Conservation (phyloP, 2,888 invertebrate genomes). For the Machimus rusticus region DNA sequence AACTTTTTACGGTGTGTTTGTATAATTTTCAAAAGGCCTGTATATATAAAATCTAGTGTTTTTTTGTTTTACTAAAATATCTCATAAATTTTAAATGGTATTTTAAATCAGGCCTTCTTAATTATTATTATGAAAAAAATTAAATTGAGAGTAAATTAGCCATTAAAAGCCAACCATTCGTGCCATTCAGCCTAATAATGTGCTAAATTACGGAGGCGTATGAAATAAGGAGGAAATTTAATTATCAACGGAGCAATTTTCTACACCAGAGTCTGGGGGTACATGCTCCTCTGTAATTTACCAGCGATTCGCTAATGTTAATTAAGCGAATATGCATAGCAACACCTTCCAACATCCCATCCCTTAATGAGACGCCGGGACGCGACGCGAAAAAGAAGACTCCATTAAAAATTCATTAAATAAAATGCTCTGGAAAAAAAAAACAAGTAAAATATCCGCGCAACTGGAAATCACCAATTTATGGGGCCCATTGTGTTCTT, state of each 20-base stretch:
- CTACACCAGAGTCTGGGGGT: background rate
- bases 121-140: background rate
- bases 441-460: background rate
- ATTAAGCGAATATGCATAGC: background rate
- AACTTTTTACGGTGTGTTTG: no score
- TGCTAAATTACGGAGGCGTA: background rate
- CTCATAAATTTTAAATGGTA: background rate
- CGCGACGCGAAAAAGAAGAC: background rate
- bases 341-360: background rate
- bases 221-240: background rate
- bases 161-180: background rate
- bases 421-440: background rate
- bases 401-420: conserved; percentile 6
- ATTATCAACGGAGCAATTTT: background rate
- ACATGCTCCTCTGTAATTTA: background rate
- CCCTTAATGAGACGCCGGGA: background rate
- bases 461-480: background rate
- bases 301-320: background rate
- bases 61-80: background rate
- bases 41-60: no score
- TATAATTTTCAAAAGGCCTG: no score
- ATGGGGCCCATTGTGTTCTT: background rate
- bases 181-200: background rate
- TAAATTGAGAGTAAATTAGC: background rate
- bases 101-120: background rate